Evolutionary conservation across 2,888 invertebrate species (phyloP), one percentile per base, ranked within the genome.

Genomic region (Pyrgus malvae): DNA sequence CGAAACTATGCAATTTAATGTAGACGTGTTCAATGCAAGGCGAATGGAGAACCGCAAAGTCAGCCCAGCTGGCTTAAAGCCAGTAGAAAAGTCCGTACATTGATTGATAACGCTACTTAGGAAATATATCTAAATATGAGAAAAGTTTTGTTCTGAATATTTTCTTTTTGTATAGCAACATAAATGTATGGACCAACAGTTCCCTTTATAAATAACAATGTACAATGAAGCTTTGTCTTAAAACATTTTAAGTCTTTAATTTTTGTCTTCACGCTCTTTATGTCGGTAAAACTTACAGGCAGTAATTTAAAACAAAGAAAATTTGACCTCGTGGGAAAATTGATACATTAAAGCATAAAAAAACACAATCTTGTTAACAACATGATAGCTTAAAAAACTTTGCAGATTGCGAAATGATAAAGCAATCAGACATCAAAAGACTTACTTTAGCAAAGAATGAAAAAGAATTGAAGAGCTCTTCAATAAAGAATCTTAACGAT

Each of bases 1-100:
- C 35, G 11, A 27, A 42, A 17, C 44, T 37, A 35, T n/a, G 51
- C 37, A 44, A 51, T 51, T 51, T 51, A 14, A 44, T 44, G 35
- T 19, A 37, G 44, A 44, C 51, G 51, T 51, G 51, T 51, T 42
- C 25, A 25, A 23, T 23, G 42, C 50, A 27, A 44, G 11, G 23
- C 41, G 33, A 6, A 19, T 2, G 41, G 23, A 14, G 8, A 50
- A 33, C 50, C 25, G 33, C 50, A 50, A 50, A 17, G 5, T 33
- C 11, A 16, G n/a, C 23, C 17, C 21, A 8, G 25, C 21, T 38
- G 42, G 38, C 41, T 35, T 8, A 9, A 17, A 12, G 41, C 50
- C 42, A 42, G 23, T 11, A 35, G 17, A 19, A 42, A 46, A 21
- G 21, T 35, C 14, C 9, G 14, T 5, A 19, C 31, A 21, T 35